These are phyloP conservation scores for Magallana nippona DNA, from an alignment of 2,888 invertebrate genomes.

Conservation along the genomic window DNA sequence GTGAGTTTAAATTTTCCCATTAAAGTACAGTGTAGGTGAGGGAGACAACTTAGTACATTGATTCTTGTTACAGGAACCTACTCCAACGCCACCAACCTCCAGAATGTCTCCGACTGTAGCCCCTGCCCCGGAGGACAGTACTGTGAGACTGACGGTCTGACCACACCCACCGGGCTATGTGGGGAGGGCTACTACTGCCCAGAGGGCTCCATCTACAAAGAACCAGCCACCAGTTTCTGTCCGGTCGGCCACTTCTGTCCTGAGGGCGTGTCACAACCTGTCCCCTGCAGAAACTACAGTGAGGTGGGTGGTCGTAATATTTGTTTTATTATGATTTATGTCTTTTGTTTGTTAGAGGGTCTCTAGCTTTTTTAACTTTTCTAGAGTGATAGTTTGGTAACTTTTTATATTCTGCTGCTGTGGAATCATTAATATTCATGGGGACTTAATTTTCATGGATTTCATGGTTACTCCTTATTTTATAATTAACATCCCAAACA, in stretches of 20 bases:
- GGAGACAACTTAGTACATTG: neutral
- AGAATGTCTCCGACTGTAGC: constrained; percentile 65
- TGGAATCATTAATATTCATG: too few relatives aligned
- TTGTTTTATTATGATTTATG: too few relatives aligned
- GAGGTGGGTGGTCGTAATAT: constrained; percentile 59
- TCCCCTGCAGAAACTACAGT: constrained; percentile 76
- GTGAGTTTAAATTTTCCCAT: too few relatives aligned
- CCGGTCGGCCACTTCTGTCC: constrained; percentile 77
- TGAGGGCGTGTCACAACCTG: constrained; percentile 67
- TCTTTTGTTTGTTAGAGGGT: too few relatives aligned
- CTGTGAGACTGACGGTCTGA: constrained; percentile 73
- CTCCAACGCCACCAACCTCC: constrained; percentile 70
- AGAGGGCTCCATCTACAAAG: constrained; percentile 68
- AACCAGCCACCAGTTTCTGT: constrained; percentile 68
- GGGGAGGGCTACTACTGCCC: constrained; percentile 74
- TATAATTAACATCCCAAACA: too few relatives aligned
- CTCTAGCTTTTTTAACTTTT: too few relatives aligned
- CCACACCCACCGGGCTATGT: constrained; percentile 61
- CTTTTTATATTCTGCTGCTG: too few relatives aligned
- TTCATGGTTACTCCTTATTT: too few relatives aligned
- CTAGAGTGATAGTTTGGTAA: too few relatives aligned
- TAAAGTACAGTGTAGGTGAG: neutral
- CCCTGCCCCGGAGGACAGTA: constrained; percentile 75
- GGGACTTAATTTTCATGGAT: too few relatives aligned
- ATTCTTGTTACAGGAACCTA: constrained; percentile 68